Evolutionary conservation across 1,140 invertebrate genomes (phyloP).

Genomic region (Parasteatoda tepidariorum): DNA sequence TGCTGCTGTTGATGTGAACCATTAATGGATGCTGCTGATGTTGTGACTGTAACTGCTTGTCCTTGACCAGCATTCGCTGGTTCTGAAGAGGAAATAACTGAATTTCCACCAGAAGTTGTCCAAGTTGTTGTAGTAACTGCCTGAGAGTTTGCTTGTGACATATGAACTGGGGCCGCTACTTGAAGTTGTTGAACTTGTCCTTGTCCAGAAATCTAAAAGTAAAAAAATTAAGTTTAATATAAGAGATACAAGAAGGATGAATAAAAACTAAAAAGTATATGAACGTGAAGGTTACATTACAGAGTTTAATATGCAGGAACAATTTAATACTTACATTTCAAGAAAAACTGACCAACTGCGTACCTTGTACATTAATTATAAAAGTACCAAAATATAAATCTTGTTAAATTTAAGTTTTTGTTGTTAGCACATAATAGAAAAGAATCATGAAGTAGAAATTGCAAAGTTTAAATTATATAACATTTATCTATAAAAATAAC

Average conservation of each 20-base stretch:
- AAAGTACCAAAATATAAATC: no score
- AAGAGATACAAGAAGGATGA: neutral
- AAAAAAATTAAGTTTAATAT: neutral
- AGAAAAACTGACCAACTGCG: no score
- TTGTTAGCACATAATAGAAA: no score
- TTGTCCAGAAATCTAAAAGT: slow-evolving; percentile 62
- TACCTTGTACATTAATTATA: no score
- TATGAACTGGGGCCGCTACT: slow-evolving; percentile 67
- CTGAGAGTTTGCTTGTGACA: slow-evolving; percentile 75
- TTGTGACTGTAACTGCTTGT: slow-evolving; percentile 80
- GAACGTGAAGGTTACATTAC: no score
- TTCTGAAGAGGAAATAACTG: slow-evolving; percentile 73
- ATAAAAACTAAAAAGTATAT: neutral
- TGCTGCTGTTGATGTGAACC: slow-evolving; percentile 67
- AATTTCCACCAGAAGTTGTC: slow-evolving; percentile 80
- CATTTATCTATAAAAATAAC: no score
- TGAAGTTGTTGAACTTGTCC: slow-evolving; percentile 72
- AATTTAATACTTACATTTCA: no score
- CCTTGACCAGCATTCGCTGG: slow-evolving; percentile 20
- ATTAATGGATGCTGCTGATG: slow-evolving; percentile 73
- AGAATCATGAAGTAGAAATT: no score
- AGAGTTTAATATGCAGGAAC: no score
- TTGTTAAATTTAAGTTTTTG: no score
- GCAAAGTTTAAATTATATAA: no score
- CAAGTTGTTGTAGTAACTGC: slow-evolving; percentile 66